phyloP scores from a whole-genome alignment of 2,888 invertebrate genomes.

The Melieria crassipennis region DNA sequence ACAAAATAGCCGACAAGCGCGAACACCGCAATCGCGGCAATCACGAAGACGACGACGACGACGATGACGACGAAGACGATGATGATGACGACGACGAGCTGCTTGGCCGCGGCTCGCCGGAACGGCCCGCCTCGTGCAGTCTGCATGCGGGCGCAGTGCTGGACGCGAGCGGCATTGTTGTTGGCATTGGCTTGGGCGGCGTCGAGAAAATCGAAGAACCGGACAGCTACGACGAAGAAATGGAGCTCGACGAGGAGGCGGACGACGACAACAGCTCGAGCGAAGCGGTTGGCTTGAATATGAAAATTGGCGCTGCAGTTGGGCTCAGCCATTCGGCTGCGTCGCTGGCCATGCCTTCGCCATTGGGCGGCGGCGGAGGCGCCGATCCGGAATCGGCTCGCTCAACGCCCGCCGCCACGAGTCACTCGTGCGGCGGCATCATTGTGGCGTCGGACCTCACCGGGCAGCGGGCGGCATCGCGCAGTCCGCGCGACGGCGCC shows the following conservation, averaged over 20 bases:
- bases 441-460: conserved; percentile 51
- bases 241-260: conserved; percentile 67
- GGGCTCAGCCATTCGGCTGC: conserved; percentile 45
- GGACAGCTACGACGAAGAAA: conserved; percentile 60
- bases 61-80: conserved; percentile 35
- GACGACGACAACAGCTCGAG: conserved; percentile 68
- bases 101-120: conserved; percentile 36
- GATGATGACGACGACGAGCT: conserved; percentile 37
- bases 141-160: conserved; percentile 35
- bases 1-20: conserved; percentile 28
- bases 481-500: conserved; percentile 49
- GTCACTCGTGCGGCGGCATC: conserved; percentile 31
- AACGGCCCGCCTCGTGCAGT: conserved; percentile 42
- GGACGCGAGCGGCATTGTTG: conserved; percentile 28
- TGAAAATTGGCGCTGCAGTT: conserved; percentile 68
- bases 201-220: conserved; percentile 51
- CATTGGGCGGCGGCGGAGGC: conserved; percentile 40
- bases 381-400: conserved; percentile 56
- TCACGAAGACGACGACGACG: conserved; percentile 37
- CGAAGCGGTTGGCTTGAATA: conserved; percentile 73
- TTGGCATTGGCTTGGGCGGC: conserved; percentile 27
- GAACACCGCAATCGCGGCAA: conserved; percentile 30
- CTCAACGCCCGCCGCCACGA: conserved; percentile 54
- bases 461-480: conserved; percentile 55
- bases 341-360: conserved; percentile 45